Percentiles rank a stretch among this genome's conserved stretches.
Conservation (phyloP, 2,888 invertebrate species). For the Drosophila eohydei region DNA sequence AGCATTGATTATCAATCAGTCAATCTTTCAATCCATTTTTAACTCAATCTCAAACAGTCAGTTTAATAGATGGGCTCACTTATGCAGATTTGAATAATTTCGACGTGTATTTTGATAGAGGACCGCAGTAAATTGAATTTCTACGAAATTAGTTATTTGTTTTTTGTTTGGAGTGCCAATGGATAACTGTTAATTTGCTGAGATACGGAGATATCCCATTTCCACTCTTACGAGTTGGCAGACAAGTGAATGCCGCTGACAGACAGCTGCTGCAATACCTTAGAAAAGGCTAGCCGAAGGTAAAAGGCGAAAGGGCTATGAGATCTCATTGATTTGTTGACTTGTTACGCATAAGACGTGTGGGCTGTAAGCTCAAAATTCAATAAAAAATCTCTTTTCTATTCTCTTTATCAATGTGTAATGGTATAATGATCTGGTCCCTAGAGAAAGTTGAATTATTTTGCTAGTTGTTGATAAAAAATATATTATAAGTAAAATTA, state of each 20-base stretch:
- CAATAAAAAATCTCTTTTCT: neutral
- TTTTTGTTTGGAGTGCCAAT: neutral
- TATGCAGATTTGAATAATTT: neutral
- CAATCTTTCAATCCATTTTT: neutral
- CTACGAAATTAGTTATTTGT: neutral
- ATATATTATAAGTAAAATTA: neutral
- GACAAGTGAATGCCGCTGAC: neutral
- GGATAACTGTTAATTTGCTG: neutral
- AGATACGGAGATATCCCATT: neutral
- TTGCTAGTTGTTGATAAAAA: neutral
- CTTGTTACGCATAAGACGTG: slow-evolving; percentile 30
- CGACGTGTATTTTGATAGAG: neutral
- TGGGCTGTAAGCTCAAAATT: neutral
- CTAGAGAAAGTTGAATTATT: neutral
- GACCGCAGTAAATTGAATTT: neutral
- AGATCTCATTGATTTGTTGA: neutral
- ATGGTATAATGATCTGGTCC: neutral
- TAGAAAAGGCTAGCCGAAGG: neutral
- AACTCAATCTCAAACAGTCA: no score
- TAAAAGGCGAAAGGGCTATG: neutral
- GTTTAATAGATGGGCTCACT: neutral
- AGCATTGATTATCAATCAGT: neutral
- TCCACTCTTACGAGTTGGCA: neutral
- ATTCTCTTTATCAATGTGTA: neutral
- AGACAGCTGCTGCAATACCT: neutral